Conservation (phyloP, 2,888 invertebrate species). For the Lepas anatifera region DNA sequence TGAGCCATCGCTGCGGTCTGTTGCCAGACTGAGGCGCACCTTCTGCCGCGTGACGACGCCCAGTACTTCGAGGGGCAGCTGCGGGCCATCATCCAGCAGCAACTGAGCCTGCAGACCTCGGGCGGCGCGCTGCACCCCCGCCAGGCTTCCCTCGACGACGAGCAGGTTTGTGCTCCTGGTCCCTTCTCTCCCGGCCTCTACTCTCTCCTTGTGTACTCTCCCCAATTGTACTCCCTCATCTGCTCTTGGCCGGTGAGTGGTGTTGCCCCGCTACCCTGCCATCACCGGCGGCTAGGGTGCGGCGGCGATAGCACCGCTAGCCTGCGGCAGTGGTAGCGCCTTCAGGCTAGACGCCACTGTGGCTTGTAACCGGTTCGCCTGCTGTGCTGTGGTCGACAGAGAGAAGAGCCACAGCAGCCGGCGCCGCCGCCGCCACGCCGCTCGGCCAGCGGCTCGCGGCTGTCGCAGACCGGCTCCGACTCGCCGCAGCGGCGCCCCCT, state of each 20-base stretch:
- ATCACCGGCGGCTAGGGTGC: too few species aligned
- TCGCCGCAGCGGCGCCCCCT: neutral
- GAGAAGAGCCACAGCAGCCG: neutral
- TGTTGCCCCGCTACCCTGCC: too few species aligned
- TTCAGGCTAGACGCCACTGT: too few species aligned
- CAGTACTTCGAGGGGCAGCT: conserved; percentile 4
- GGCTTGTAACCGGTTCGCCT: too few species aligned
- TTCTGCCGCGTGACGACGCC: conserved; percentile 4
- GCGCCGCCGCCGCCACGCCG: neutral
- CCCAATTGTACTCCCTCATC: too few species aligned
- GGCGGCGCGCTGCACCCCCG: neutral
- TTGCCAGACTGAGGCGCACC: conserved; percentile 4
- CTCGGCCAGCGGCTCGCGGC: neutral
- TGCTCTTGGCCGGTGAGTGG: too few species aligned
- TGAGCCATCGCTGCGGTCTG: too few species aligned
- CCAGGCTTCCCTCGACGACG: conserved; percentile 6
- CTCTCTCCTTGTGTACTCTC: too few species aligned
- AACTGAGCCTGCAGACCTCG: neutral
- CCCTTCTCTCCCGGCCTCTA: too few species aligned
- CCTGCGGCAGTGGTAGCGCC: too few species aligned
- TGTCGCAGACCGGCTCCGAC: neutral
- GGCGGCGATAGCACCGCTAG: too few species aligned
- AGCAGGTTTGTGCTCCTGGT: neutral
- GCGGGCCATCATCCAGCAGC: neutral
- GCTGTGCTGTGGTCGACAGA: neutral